Percentiles rank a stretch among this genome's conserved stretches.
phyloP scores from a whole-genome alignment of 2,113 vertebrate species.

The Callipepla californica region DNA sequence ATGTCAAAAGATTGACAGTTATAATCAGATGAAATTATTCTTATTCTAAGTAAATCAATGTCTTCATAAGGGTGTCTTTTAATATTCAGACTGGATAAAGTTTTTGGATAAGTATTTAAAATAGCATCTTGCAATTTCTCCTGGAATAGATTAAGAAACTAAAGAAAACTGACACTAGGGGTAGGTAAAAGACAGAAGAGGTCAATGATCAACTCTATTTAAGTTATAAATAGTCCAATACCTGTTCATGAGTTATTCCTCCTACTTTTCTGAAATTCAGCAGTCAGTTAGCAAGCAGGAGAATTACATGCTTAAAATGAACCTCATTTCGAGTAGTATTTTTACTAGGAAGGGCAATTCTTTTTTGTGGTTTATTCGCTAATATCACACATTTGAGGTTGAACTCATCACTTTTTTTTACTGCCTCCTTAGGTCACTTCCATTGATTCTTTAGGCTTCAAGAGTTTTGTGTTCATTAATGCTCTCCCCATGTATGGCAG shows the following conservation, averaged over 20 bases:
- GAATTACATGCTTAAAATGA: neutral
- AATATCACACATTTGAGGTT: neutral
- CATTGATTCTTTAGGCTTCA: neutral
- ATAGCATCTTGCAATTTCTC: neutral
- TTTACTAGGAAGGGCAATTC: neutral
- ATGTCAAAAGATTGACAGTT: neutral
- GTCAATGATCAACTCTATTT: neutral
- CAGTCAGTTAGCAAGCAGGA: neutral
- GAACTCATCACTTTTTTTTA: neutral
- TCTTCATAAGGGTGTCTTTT: neutral
- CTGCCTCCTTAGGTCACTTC: neutral
- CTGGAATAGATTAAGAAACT: neutral
- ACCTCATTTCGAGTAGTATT: neutral
- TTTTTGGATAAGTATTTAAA: neutral
- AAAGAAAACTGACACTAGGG: neutral
- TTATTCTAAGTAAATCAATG: neutral
- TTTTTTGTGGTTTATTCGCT: neutral
- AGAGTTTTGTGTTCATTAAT: neutral
- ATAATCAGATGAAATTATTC: neutral
- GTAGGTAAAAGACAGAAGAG: neutral
- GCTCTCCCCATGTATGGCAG: neutral
- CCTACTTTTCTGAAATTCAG: neutral
- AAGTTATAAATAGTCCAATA: neutral
- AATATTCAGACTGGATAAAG: neutral
- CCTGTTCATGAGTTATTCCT: neutral